Evolutionary conservation across 2,888 invertebrate species (phyloP).

Genomic region (Nomada ferruginata): DNA sequence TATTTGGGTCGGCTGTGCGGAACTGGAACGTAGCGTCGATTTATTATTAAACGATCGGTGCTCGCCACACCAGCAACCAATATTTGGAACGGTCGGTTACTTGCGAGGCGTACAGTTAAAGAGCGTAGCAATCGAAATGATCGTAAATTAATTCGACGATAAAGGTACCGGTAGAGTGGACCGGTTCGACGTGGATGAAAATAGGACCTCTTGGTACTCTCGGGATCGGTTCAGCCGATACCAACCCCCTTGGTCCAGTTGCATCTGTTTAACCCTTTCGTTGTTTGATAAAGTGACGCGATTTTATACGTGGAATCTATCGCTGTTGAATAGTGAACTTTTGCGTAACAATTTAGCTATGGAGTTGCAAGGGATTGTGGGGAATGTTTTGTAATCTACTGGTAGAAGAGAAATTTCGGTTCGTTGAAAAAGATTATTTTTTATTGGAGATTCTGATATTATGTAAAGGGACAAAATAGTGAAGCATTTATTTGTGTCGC

Average conservation of each 20-base stretch:
- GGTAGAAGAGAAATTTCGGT: too few relatives aligned
- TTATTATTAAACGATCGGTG: constrained; percentile 66
- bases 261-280: constrained; percentile 13
- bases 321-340: too few relatives aligned
- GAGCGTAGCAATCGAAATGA: constrained; percentile 57
- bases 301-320: too few relatives aligned
- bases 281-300: too few relatives aligned
- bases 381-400: too few relatives aligned
- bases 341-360: too few relatives aligned
- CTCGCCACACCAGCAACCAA: constrained; percentile 25
- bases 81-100: constrained; percentile 67
- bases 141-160: constrained; percentile 60
- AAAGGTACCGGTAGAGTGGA: constrained; percentile 47
- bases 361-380: too few relatives aligned
- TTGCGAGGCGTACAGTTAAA: constrained; percentile 54
- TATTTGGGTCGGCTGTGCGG: constrained; percentile 65
- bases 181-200: constrained; percentile 32
- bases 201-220: constrained; percentile 4
- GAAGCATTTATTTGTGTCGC: too few relatives aligned
- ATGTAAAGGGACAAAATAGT: too few relatives aligned
- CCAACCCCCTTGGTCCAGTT: constrained; percentile 17
- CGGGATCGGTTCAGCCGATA: background rate
- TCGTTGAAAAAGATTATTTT: too few relatives aligned
- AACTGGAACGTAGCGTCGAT: constrained; percentile 67
- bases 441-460: too few relatives aligned